Conservation (phyloP, 2,888 invertebrate species). For the Drosophila rellima region DNA sequence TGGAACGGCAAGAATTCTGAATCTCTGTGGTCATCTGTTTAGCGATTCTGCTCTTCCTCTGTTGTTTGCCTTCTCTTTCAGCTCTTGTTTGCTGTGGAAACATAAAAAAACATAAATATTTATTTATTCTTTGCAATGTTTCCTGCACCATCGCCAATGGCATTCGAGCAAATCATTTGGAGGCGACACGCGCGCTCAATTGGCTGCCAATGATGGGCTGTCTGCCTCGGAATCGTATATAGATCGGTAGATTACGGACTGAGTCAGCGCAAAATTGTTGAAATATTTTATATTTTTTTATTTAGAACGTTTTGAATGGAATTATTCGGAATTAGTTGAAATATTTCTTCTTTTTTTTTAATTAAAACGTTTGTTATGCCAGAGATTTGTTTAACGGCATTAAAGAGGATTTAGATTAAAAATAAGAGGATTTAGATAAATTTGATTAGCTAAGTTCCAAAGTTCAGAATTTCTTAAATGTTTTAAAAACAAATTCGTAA, state of each 20-base stretch:
- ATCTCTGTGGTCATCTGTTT: conserved; percentile 25
- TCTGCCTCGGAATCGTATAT: conserved; percentile 8
- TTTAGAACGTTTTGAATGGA: not conserved
- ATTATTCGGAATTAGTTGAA: too few species aligned
- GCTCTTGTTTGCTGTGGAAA: conserved; percentile 34
- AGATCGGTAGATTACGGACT: conserved; percentile 7
- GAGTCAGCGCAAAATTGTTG: conserved; percentile 12
- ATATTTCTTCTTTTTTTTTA: not conserved
- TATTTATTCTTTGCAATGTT: conserved; percentile 39
- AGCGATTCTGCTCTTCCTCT: conserved; percentile 20
- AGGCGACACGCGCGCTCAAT: conserved; percentile 56
- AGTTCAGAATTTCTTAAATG: conserved; percentile 1
- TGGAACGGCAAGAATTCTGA: conserved; percentile 37
- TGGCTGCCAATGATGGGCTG: conserved; percentile 47
- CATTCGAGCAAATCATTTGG: conserved; percentile 28
- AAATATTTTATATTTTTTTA: not conserved
- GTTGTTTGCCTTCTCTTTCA: conserved; percentile 31
- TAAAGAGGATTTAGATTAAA: not conserved
- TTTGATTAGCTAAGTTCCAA: not conserved
- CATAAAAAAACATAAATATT: conserved; percentile 64
- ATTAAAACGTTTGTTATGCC: not conserved
- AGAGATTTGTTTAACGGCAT: not conserved
- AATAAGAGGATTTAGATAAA: not conserved
- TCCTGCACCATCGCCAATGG: conserved; percentile 33
- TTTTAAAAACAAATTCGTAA: not conserved